Evolutionary conservation across 2,113 vertebrate genomes (phyloP).

Genomic region (Ophthalmolycus amberensis): DNA sequence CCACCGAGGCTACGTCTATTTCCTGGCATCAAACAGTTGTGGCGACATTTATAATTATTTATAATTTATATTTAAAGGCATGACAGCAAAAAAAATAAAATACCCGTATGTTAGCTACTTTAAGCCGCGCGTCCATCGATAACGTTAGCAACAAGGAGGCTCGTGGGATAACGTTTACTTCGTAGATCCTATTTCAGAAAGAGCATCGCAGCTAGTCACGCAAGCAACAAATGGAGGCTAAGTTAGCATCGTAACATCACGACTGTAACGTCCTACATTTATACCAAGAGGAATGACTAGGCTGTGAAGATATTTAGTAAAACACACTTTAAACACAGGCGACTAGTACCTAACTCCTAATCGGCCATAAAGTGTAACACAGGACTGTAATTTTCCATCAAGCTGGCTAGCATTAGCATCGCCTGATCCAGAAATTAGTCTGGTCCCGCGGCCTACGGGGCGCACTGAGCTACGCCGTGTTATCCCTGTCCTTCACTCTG

Average conservation of each 20-base stretch:
- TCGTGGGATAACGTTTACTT: background rate
- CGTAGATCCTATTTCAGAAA: background rate
- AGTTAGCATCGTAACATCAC: conserved; percentile 29
- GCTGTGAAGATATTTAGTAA: rapidly evolving
- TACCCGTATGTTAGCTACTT: background rate
- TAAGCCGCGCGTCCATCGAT: background rate
- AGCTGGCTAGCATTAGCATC: conserved; percentile 59
- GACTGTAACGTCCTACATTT: background rate
- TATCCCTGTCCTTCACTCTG: conserved; percentile 67
- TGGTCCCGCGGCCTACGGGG: conserved; percentile 75
- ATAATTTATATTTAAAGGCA: background rate
- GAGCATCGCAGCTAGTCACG: conserved; percentile 58
- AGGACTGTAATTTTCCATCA: conserved; percentile 59
- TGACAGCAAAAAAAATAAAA: background rate
- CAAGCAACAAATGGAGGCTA: conserved; percentile 39
- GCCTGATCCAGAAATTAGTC: conserved; percentile 63
- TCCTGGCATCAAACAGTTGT: conserved; percentile 46
- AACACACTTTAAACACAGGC: rapidly evolving
- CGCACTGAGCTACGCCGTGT: conserved; percentile 47
- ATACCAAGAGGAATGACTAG: rapidly evolving
- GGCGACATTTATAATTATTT: conserved; percentile 18
- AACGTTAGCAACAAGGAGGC: background rate
- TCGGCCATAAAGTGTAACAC: background rate
- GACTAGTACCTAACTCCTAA: background rate
- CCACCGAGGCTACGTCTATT: conserved; percentile 37